phyloP scores from a whole-genome alignment of 2,113 vertebrate genomes.

The Eidolon helvum region DNA sequence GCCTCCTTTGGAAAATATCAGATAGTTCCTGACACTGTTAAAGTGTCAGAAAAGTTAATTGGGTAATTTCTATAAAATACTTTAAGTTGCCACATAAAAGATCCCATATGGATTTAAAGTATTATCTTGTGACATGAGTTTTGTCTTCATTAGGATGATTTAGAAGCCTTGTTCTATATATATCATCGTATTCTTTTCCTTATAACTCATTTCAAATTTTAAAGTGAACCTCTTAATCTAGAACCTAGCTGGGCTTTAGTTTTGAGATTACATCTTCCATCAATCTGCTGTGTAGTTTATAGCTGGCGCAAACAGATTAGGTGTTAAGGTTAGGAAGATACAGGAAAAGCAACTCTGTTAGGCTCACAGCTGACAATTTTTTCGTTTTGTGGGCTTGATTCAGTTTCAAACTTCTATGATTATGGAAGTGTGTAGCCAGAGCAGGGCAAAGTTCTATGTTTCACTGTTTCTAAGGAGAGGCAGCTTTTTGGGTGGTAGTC shows the following conservation, averaged over 20 bases:
- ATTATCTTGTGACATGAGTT: background rate
- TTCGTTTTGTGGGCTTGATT: background rate
- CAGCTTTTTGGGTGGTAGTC: background rate
- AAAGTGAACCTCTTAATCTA: background rate
- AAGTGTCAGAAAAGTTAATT: conserved; percentile 29
- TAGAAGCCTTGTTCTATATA: background rate
- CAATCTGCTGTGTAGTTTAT: background rate
- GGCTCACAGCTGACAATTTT: background rate
- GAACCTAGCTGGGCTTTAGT: background rate
- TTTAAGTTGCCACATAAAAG: conserved; percentile 6
- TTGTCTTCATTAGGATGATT: conserved; percentile 10
- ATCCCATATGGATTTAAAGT: background rate
- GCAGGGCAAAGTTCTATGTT: background rate
- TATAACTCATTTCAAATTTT: conserved; percentile 1
- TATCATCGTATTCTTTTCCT: conserved; percentile 5
- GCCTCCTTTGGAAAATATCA: background rate
- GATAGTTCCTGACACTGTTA: background rate
- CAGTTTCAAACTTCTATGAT: background rate
- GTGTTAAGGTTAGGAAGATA: background rate
- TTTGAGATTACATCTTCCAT: conserved; percentile 20
- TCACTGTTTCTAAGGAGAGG: background rate
- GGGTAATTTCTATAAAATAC: conserved; percentile 27
- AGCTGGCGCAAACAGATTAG: background rate
- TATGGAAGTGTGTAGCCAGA: background rate
- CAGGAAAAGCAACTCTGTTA: background rate